phyloP scores from a whole-genome alignment of 2,888 invertebrate genomes.

The Himalopsyche japonica region DNA sequence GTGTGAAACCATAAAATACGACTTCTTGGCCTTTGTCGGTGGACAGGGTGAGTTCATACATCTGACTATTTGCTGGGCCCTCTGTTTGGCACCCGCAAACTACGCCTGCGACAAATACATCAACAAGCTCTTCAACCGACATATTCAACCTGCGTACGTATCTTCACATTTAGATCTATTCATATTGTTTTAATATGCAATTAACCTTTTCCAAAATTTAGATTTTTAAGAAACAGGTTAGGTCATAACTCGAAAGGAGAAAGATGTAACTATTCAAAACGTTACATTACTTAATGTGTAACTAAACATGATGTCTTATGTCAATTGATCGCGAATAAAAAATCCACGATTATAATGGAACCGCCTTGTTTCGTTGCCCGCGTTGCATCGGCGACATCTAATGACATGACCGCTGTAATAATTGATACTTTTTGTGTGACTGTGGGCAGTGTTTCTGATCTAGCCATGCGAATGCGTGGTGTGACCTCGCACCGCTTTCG shows the following conservation, averaged over 20 bases:
- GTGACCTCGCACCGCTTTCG: background rate
- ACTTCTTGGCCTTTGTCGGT: slow-evolving; percentile 14
- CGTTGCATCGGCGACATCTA: too few species aligned
- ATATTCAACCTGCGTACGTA: slow-evolving; percentile 21
- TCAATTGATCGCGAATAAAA: too few species aligned
- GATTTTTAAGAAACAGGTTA: too few species aligned
- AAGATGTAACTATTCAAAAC: too few species aligned
- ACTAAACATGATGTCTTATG: too few species aligned
- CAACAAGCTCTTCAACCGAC: slow-evolving; percentile 8
- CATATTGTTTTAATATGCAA: too few species aligned
- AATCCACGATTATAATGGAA: too few species aligned
- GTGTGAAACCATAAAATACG: background rate
- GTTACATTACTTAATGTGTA: too few species aligned
- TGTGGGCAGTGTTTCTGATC: background rate
- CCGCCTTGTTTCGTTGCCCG: too few species aligned
- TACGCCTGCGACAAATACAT: slow-evolving; percentile 28
- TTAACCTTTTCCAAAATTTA: too few species aligned
- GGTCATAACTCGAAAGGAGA: too few species aligned
- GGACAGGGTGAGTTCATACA: slow-evolving; percentile 26
- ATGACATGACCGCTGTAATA: background rate
- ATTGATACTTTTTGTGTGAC: background rate
- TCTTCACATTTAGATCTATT: too few species aligned
- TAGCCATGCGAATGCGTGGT: background rate
- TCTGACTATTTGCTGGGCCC: slow-evolving; percentile 19
- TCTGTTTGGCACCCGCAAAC: slow-evolving; percentile 28